These are phyloP conservation scores for Heteromormyrus szaboi DNA, from an alignment of 2,797 vertebrate species.

Conservation along the genomic window DNA sequence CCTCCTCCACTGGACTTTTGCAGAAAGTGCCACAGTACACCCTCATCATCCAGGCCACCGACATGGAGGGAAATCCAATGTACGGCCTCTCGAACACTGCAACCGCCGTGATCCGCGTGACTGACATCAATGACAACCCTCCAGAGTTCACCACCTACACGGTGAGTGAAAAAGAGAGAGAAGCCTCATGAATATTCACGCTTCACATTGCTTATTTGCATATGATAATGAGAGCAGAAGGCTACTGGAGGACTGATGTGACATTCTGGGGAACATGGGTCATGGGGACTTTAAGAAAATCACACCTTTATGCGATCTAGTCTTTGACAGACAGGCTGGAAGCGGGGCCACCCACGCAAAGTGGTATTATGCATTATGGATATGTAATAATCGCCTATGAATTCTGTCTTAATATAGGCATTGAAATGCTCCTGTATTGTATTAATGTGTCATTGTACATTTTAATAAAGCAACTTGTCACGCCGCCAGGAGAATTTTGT, in stretches of 20 bases:
- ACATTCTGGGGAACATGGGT: neutral
- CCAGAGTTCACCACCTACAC: conserved; percentile 90
- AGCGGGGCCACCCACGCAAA: neutral
- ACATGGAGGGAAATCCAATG: conserved; percentile 94
- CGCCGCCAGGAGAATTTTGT: neutral
- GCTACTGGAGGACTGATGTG: neutral
- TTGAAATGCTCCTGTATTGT: neutral
- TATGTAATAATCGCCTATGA: neutral
- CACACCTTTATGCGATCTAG: neutral
- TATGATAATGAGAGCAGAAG: neutral
- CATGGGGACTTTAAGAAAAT: neutral
- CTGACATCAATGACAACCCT: conserved; percentile 95
- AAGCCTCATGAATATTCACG: neutral
- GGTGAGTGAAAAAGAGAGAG: conserved; percentile 59
- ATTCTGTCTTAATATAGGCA: neutral
- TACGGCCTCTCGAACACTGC: conserved; percentile 97
- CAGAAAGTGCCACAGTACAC: conserved; percentile 98
- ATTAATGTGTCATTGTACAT: neutral
- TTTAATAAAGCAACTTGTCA: neutral
- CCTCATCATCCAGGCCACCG: conserved; percentile 97
- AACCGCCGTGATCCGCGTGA: conserved; percentile 88
- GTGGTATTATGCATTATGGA: neutral
- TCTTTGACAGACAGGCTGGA: conserved; percentile 11
- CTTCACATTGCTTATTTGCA: neutral
- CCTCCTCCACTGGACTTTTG: neutral